phyloP scores from a whole-genome alignment of 2,888 invertebrate genomes.

The Drosophila pseudotakahashii region DNA sequence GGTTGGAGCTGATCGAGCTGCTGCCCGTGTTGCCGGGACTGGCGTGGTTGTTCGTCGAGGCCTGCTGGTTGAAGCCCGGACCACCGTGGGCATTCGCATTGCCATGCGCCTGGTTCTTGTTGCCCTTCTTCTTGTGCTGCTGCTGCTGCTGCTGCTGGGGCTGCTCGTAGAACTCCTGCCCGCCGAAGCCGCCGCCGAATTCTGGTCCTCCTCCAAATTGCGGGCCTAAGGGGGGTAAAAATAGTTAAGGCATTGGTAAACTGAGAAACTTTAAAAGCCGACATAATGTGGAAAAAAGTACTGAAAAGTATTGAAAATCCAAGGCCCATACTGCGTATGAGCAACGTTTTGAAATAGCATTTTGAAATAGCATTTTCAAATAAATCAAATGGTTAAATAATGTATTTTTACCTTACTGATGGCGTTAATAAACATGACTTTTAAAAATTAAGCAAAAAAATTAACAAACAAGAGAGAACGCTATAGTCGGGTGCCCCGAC shows the following conservation, averaged over 20 bases:
- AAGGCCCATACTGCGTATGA: too few species aligned
- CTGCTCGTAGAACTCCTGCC: slow-evolving; percentile 17
- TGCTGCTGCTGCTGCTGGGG: slow-evolving; percentile 15
- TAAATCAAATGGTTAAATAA: too few species aligned
- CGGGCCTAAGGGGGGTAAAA: neutral
- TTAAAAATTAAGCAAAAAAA: too few species aligned
- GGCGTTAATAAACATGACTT: too few species aligned
- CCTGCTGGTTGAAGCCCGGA: slow-evolving; percentile 76
- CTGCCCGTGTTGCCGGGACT: slow-evolving; percentile 72
- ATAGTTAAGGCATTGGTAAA: neutral
- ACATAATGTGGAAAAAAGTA: too few species aligned
- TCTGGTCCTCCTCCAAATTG: slow-evolving; percentile 16
- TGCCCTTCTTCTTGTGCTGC: slow-evolving; percentile 22
- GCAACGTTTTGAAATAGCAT: too few species aligned
- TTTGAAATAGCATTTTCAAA: too few species aligned
- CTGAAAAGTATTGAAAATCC: too few species aligned
- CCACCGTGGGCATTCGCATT: slow-evolving; percentile 71
- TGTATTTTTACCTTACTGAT: too few species aligned
- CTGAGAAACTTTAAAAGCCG: too few species aligned
- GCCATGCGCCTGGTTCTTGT: slow-evolving; percentile 59
- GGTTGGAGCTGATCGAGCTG: slow-evolving; percentile 82
- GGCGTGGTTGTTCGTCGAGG: slow-evolving; percentile 79
- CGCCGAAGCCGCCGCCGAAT: slow-evolving; percentile 32
- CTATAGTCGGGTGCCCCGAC: too few species aligned
- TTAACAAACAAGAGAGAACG: too few species aligned